Evolutionary conservation across 2,113 vertebrate species (phyloP), one percentile per base, ranked within the genome.

Genomic region (Anarhynchus alexandrinus): DNA sequence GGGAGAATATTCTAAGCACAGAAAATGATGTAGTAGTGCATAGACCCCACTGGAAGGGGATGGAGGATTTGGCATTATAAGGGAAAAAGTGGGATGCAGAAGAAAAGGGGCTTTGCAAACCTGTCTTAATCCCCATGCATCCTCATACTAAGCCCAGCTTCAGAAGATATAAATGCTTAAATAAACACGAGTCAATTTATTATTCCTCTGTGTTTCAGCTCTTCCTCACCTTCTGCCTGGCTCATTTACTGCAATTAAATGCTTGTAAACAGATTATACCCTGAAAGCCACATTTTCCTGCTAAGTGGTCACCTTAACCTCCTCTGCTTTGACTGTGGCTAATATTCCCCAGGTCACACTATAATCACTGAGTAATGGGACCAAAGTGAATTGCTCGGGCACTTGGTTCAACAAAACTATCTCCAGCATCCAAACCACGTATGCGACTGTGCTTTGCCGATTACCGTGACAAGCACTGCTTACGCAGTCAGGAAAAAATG

Each of bases 161-260:
- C 94, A 93, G 58, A 96, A 94, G 58, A 70, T 30, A 73, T 27
- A 90, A 96, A 82, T 77, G 86, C 85, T 97, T 97, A 95, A 96
- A 96, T 70, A 96, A 97, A 96, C 87, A 94, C 70, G 78, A 96
- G 91, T 86, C 66, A 58, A 94, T 96, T 97, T 88, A 96, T 95
- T 96, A 96, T 95, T 96, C 89, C 87, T 94, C 95, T 88, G 94
- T 91, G 89, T 95, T 94, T 97, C 93, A 88, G 91, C 70, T 87
- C 96, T 92, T 97, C 84, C 71, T 96, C 89, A 96, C 96, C 89
- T 96, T 96, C 95, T 96, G 89, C 90, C 94, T 97, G 91, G 87
- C 74, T 96, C 96, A 95, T 95, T 97, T 94, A 89, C 86, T 91
- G 93, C 96, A 95, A 95, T 94, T 97, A 97, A 95, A 91, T 95